These are phyloP conservation scores for Melanotaenia parkinsoni DNA, from an alignment of 2,797 vertebrate genomes.

Conservation along the genomic window DNA sequence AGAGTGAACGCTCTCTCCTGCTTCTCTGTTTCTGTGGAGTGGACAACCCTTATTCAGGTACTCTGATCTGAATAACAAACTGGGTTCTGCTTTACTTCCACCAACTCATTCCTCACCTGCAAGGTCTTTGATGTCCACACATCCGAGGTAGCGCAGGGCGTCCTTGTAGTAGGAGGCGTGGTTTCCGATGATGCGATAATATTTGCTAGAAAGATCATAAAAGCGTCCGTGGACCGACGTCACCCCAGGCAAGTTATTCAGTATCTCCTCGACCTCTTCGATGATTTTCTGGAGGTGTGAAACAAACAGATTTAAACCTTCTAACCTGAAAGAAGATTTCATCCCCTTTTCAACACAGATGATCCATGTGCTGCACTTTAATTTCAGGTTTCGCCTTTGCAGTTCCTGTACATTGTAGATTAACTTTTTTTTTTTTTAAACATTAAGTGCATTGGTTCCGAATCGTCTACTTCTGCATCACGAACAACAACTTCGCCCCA, in stretches of 20 bases:
- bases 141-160: constrained; percentile 93
- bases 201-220: constrained; percentile 97
- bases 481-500: no score
- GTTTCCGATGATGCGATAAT: constrained; percentile 95
- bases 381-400: no score
- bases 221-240: constrained; percentile 97
- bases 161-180: constrained; percentile 96
- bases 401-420: no score
- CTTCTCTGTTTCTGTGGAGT: constrained; percentile 90
- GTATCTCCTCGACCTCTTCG: constrained; percentile 94
- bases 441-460: no score
- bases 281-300: constrained; percentile 86
- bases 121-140: constrained; percentile 93
- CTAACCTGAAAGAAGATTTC: no score
- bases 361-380: no score
- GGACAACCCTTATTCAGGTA: background rate
- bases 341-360: no score
- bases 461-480: no score
- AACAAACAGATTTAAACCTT: background rate
- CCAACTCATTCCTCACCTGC: constrained; percentile 81
- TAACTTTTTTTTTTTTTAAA: no score
- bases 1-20: constrained; percentile 97
- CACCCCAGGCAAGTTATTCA: constrained; percentile 91
- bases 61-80: background rate
- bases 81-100: no score